Percentiles rank a stretch among this genome's conserved stretches.
phyloP scores from a whole-genome alignment of 2,113 vertebrate genomes.

The Benitochromis conjunctus region DNA sequence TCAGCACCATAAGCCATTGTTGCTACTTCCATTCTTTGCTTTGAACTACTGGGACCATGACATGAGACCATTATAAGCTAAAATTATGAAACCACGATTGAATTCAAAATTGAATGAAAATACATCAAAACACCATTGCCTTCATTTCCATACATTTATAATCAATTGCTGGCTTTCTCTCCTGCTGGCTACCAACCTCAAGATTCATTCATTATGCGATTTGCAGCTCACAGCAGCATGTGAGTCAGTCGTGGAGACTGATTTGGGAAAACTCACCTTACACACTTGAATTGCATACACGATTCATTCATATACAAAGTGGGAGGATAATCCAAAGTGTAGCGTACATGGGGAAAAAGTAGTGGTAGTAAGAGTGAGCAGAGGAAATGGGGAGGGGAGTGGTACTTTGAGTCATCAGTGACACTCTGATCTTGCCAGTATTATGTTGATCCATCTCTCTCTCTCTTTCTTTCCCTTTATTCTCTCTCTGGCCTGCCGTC shows the following conservation, averaged over 20 bases:
- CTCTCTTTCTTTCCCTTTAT: not conserved
- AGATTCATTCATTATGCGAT: not conserved
- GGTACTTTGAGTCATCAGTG: slow-evolving; percentile 48
- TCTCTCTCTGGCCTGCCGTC: slow-evolving; percentile 13
- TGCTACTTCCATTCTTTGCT: not conserved
- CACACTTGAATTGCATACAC: not conserved
- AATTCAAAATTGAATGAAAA: not conserved
- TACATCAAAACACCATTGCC: not conserved
- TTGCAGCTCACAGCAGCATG: not conserved
- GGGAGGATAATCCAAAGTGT: not conserved
- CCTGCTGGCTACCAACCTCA: not conserved
- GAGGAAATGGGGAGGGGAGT: slow-evolving; percentile 9
- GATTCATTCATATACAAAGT: not conserved
- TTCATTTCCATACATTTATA: not conserved
- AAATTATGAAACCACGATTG: not conserved
- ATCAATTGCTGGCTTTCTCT: not conserved
- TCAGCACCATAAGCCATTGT: not conserved
- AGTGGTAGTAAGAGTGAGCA: not conserved
- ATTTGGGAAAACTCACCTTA: not conserved
- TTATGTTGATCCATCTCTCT: slow-evolving; percentile 15
- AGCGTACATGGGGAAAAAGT: not conserved
- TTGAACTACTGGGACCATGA: not conserved
- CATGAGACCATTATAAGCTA: not conserved
- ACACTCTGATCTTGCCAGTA: slow-evolving; percentile 29
- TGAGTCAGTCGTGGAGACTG: not conserved